Conservation (phyloP, 2,113 vertebrate genomes). For the Dasyprocta punctata region DNA sequence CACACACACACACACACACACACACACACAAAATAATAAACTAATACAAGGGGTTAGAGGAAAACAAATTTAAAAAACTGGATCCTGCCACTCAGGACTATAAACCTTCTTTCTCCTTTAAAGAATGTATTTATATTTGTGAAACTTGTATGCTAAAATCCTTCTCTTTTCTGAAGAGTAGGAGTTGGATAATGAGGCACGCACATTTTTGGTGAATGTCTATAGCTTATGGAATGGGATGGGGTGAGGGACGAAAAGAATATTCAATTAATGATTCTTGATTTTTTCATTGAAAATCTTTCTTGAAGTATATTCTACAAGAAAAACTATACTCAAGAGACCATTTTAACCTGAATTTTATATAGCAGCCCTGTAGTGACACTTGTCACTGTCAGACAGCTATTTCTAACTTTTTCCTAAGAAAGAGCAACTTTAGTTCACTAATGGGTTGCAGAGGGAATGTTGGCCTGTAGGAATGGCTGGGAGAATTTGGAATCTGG, state of each 20-base stretch:
- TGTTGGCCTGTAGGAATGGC: background rate
- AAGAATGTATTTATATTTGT: background rate
- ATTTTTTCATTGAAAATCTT: background rate
- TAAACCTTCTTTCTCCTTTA: background rate
- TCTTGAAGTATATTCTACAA: constrained; percentile 5
- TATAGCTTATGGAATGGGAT: background rate
- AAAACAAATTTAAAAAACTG: background rate
- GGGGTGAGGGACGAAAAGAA: background rate
- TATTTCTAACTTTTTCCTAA: background rate
- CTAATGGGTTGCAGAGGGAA: background rate
- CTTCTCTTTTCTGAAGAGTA: background rate
- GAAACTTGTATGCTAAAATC: background rate
- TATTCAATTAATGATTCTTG: background rate
- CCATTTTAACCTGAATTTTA: background rate
- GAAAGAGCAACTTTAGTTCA: background rate
- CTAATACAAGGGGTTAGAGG: background rate
- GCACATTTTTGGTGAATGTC: background rate
- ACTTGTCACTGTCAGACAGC: background rate
- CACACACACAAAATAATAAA: too few species aligned
- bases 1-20: too few species aligned
- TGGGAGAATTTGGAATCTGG: constrained; percentile 12
- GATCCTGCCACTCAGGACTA: background rate
- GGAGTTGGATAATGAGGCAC: background rate
- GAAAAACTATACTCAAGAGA: background rate
- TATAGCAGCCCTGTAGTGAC: background rate